Base-by-base conservation (phyloP, 2,113 vertebrate genomes). In the Dasyurus viverrinus region DNA sequence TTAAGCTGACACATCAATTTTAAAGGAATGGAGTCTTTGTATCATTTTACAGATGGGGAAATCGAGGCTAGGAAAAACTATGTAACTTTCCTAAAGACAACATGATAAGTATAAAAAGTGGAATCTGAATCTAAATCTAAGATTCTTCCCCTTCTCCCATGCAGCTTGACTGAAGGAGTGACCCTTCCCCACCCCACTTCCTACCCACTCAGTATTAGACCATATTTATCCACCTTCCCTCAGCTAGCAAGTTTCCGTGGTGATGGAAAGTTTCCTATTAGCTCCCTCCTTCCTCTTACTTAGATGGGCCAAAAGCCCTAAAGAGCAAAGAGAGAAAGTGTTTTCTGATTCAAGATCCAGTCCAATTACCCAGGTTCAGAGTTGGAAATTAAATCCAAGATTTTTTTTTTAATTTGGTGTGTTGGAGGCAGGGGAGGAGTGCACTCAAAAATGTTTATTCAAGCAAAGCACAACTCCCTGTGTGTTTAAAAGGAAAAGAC, bases 301-400 rank as follows among this genome's bases (percentile, higher is more conserved):
- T 24, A 8, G 53, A 46, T 3, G 1, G 84, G 24, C 68, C n/a
- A 90, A 94, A 92, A 91, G 46, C 19, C 14, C 68, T 84, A 42
- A 84, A 4, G 76, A 95, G 52, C 6, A 96, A 94, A 89, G 6
- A 24, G 23, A n/a, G 46, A 90, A 92, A 46, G 48, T 25, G 68
- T 53, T 8, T 10, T 27, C 89, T 48, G 55, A 50, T 55, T 76
- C 30, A 16, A 16, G 89, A 53, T 26, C 91, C 23, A 42, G 42
- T 50, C 84, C 84, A 94, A 53, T 9, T 46, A 50, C 89, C 84
- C 5, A 42, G 26, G 48, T 96, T 47, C 94, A 90, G 93, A 16
- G 23, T n/a, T 94, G 84, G 42, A 91, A 89, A 52, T 46, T 89
- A 54, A 92, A 22, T 54, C 95, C 68, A 95, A 68, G 53, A 84